phyloP scores from a whole-genome alignment of 2,113 vertebrate species.

The Hoplias malabaricus region DNA sequence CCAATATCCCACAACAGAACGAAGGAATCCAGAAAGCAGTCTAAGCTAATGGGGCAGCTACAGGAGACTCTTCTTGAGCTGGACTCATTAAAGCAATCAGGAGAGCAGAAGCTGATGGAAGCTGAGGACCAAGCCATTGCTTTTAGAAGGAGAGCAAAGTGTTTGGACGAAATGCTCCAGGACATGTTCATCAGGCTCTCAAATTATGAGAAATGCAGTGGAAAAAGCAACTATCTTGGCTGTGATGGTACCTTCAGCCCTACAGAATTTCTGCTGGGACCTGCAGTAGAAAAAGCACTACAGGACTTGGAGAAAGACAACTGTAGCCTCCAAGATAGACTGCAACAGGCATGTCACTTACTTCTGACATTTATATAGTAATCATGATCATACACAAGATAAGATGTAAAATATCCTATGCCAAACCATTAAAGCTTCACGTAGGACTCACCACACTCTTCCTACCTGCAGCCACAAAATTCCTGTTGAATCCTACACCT shows the following conservation, averaged over 20 bases:
- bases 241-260: conserved; percentile 26
- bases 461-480: no score
- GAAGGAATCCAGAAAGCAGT: conserved; percentile 70
- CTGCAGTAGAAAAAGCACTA: conserved; percentile 58
- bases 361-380: background rate
- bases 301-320: conserved; percentile 65
- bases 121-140: conserved; percentile 62
- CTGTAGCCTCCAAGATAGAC: conserved; percentile 65
- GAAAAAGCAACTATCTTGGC: conserved; percentile 51
- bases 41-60: conserved; percentile 71
- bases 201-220: conserved; percentile 59
- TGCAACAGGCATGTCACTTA: conserved; percentile 70
- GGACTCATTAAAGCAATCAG: conserved; percentile 66
- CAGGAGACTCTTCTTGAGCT: conserved; percentile 72
- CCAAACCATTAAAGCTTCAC: no score
- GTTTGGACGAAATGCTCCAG: conserved; percentile 63
- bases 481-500: no score
- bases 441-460: no score
- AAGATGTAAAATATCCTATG: no score
- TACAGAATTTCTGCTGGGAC: conserved; percentile 57
- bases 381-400: no score
- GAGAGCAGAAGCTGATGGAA: conserved; percentile 69
- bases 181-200: conserved; percentile 63
- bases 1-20: conserved; percentile 62
- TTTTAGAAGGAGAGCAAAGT: conserved; percentile 67